phyloP scores from a whole-genome alignment of 2,888 invertebrate species.

The Cephus rjabovi region DNA sequence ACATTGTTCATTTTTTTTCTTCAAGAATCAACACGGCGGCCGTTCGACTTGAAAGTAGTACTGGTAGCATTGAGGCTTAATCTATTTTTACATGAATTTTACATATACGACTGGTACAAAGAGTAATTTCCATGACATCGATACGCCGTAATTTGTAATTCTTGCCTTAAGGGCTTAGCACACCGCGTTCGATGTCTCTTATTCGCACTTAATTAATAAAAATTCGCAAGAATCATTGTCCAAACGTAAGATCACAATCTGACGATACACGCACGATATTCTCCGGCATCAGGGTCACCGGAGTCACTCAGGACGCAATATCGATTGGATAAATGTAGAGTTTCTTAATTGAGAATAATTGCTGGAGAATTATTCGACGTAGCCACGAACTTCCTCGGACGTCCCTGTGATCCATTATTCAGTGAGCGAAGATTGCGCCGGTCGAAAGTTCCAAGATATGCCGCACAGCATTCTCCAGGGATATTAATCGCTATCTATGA shows the following conservation, averaged over 20 bases:
- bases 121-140: background rate
- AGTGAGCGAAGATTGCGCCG: background rate
- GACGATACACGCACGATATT: background rate
- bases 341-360: background rate
- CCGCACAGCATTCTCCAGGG: background rate
- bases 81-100: background rate
- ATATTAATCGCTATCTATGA: slow-evolving; percentile 43
- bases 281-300: background rate
- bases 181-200: background rate
- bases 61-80: background rate
- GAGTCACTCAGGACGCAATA: background rate
- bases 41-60: background rate
- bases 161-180: background rate
- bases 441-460: background rate
- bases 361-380: background rate
- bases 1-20: background rate
- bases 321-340: background rate
- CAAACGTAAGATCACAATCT: background rate
- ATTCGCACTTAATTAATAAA: background rate
- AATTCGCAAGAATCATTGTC: background rate
- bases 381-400: background rate
- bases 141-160: background rate
- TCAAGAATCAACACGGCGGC: background rate
- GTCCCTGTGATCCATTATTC: background rate
- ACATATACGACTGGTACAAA: background rate